These are phyloP conservation scores for Bryconaethiops microstoma DNA, from an alignment of 2,797 vertebrate species.

Conservation along the genomic window DNA sequence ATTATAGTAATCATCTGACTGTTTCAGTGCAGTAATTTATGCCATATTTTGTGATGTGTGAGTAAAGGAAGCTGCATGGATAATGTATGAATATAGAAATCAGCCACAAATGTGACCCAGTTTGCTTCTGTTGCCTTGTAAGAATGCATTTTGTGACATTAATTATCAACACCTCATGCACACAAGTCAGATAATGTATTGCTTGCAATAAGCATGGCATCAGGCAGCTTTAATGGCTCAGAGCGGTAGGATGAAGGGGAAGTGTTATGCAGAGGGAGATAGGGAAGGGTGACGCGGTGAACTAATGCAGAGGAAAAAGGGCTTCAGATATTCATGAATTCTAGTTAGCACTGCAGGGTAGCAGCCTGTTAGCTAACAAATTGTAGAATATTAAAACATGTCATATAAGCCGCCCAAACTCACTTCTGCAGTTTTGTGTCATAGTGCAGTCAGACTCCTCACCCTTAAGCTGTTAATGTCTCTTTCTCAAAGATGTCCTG, in stretches of 20 bases:
- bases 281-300: neutral
- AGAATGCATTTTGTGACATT: constrained; percentile 27
- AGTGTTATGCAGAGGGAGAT: neutral
- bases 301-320: neutral
- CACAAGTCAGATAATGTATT: constrained; percentile 31
- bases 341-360: constrained; percentile 21
- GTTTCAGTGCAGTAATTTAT: neutral
- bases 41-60: constrained; percentile 5
- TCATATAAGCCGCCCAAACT: neutral
- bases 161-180: constrained; percentile 40
- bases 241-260: neutral
- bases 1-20: neutral
- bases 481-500: neutral
- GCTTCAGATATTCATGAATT: constrained; percentile 35
- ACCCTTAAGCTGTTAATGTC: neutral
- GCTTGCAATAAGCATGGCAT: constrained; percentile 18
- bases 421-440: neutral
- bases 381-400: constrained; percentile 17
- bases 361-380: constrained; percentile 21
- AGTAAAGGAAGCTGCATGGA: constrained; percentile 21
- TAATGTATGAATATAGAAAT: constrained; percentile 18
- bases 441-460: neutral
- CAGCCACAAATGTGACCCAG: constrained; percentile 27
- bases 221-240: constrained; percentile 12
- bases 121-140: constrained; percentile 26